Conservation (phyloP, 2,113 vertebrate species). For the Sarotherodon lohbergeri region DNA sequence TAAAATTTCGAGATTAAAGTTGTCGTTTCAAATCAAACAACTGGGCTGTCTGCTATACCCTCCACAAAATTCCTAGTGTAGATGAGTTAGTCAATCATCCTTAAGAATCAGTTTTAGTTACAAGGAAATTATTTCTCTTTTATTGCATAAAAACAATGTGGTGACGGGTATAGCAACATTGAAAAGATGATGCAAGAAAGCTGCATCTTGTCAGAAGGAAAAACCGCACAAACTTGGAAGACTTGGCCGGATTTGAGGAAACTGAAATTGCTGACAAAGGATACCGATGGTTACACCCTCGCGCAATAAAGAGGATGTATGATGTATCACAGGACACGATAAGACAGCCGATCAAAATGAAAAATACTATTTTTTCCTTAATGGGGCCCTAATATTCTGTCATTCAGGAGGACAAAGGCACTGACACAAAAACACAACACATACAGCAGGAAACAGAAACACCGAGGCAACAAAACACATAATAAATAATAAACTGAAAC, state of each 20-base stretch:
- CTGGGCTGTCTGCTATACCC: background rate
- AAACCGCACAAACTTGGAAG: background rate
- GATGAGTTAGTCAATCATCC: background rate
- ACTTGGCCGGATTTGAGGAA: background rate
- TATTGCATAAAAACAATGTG: background rate
- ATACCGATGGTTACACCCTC: background rate
- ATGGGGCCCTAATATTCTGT: background rate
- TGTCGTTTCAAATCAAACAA: background rate
- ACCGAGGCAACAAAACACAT: background rate
- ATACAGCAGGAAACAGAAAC: background rate
- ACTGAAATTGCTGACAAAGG: background rate
- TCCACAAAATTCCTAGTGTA: background rate
- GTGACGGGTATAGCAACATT: background rate
- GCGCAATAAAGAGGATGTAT: background rate
- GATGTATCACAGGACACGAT: background rate
- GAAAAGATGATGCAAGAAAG: background rate
- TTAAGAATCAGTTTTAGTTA: background rate
- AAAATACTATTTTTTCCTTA: background rate
- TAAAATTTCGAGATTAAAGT: background rate
- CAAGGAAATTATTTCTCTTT: background rate
- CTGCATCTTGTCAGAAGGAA: background rate
- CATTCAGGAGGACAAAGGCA: background rate
- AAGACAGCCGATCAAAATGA: background rate
- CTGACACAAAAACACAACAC: background rate
- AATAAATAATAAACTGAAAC: background rate